These are phyloP conservation scores for Spicauda simplicius DNA, from an alignment of 2,888 invertebrate genomes.

Conservation along the genomic window DNA sequence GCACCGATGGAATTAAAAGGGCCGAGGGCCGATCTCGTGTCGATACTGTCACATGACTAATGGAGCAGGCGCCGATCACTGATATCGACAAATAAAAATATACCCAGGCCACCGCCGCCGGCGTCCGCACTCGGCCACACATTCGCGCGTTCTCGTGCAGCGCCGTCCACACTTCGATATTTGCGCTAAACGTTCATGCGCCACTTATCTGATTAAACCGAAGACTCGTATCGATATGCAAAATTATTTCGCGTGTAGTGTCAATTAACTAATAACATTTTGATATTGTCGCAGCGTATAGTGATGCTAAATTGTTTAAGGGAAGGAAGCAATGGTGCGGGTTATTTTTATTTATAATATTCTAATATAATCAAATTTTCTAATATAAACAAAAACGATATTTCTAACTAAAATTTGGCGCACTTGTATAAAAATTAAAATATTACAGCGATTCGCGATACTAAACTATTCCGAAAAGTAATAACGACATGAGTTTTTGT, in stretches of 20 bases:
- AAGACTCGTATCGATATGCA: not conserved
- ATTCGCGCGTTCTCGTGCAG: slow-evolving; percentile 32
- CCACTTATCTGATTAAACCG: slow-evolving; percentile 26
- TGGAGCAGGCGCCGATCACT: slow-evolving; percentile 82
- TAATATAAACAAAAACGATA: too few species aligned
- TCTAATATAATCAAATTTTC: too few species aligned
- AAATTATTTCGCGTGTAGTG: not conserved
- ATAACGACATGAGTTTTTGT: too few species aligned
- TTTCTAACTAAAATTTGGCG: too few species aligned
- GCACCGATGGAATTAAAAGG: slow-evolving; percentile 74
- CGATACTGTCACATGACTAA: slow-evolving; percentile 84
- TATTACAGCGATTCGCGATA: too few species aligned
- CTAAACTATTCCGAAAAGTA: too few species aligned
- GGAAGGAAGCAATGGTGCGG: too few species aligned
- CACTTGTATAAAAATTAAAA: too few species aligned
- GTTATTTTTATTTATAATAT: too few species aligned
- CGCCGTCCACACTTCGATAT: slow-evolving; percentile 26
- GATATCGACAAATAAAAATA: slow-evolving; percentile 82
- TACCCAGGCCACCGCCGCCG: slow-evolving; percentile 60
- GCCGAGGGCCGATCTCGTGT: slow-evolving; percentile 76
- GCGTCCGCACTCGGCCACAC: slow-evolving; percentile 45
- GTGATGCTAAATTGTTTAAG: too few species aligned
- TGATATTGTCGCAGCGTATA: too few species aligned
- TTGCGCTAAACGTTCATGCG: slow-evolving; percentile 28
- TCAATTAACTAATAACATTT: too few species aligned